Base-by-base conservation (phyloP, 2,113 vertebrate genomes). In the Eudyptes chrysolophus region DNA sequence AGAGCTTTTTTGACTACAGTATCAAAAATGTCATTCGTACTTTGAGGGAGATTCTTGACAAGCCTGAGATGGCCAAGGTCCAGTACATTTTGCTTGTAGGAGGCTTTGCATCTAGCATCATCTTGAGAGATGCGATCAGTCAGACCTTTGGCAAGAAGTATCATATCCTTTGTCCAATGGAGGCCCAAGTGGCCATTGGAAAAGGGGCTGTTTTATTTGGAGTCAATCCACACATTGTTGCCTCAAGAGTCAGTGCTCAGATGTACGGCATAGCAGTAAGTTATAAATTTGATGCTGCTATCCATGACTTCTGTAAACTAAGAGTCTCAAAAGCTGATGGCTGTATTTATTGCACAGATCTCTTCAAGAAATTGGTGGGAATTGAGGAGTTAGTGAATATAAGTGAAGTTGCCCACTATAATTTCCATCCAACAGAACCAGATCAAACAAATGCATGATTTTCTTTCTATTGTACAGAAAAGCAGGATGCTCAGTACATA, bases 141-240 rank as follows among this genome's bases (percentile, higher is more conserved):
- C 3, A 93, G 57, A 68, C 40, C 42, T 95, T 96, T 36, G 46
- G 90, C 44, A 20, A 46, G 25, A 25, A 54, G 16, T 93, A 57
- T 64, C 38, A 60, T 27, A 38, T 93, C 72, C 72, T 96, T 34
- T 97, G 92, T 76, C 90, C 84, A 44, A 1, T 69, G 6, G 94
- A 92, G 13, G 71, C 81, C 32, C 94, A 97, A 65, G 68, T 1
- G 1, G 90, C 94, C n/a, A 15, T 93, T 80, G 81, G n/a, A 42
- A 96, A 96, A 80, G 92, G 90, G n/a, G 77, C 96, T 68, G 38
- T 96, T 93, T 81, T 97, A 42, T 97, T 93, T 34, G 90, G 94
- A 55, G 7, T 77, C 79, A 89, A 84, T 69, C 68, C 87, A 51
- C 10, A 15, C 8, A 8, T 69, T 17, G 2, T 94, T 69, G 34